A percentile compares a stretch with the other conserved stretches of the same genome.
Conservation (phyloP, 2,797 vertebrate genomes). For the Amblyopsis hoosieri region DNA sequence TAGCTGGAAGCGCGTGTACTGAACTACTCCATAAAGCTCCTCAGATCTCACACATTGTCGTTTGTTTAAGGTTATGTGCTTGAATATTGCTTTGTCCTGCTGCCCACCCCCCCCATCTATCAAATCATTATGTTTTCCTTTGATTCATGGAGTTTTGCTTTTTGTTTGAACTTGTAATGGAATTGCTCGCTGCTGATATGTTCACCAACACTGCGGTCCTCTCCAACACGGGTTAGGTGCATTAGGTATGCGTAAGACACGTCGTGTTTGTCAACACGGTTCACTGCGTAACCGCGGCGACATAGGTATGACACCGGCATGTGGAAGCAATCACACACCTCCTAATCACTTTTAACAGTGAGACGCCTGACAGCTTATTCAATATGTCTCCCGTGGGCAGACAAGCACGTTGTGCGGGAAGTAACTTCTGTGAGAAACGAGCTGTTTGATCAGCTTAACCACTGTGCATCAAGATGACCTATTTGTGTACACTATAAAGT, state of each 20-base stretch:
- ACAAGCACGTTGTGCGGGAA: conserved; percentile 33
- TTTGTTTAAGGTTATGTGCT: conserved; percentile 23
- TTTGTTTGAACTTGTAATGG: conserved; percentile 17
- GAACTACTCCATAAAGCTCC: conserved; percentile 3
- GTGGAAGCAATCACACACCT: conserved; percentile 51
- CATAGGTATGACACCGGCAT: conserved; percentile 42
- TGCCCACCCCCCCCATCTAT: conserved; percentile 26
- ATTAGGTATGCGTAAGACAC: conserved; percentile 35
- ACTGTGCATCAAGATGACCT: not conserved
- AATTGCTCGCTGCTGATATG: not conserved
- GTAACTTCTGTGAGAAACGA: conserved; percentile 1
- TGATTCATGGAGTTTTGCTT: conserved; percentile 20
- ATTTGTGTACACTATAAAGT: conserved; percentile 12
- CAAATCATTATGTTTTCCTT: conserved; percentile 37
- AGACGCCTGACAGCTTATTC: conserved; percentile 29
- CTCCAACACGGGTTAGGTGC: conserved; percentile 5
- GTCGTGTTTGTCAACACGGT: conserved; percentile 37
- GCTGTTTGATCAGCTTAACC: conserved; percentile 37
- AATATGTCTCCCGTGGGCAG: conserved; percentile 27
- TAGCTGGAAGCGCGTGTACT: conserved; percentile 22
- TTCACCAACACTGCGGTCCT: not conserved
- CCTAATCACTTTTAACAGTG: conserved; percentile 47
- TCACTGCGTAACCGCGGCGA: conserved; percentile 46
- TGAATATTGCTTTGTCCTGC: conserved; percentile 15
- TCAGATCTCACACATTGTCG: conserved; percentile 7